Evolutionary conservation across 2,888 invertebrate genomes (phyloP), one percentile per base, ranked within the genome.

Genomic region (Heliconius sara): DNA sequence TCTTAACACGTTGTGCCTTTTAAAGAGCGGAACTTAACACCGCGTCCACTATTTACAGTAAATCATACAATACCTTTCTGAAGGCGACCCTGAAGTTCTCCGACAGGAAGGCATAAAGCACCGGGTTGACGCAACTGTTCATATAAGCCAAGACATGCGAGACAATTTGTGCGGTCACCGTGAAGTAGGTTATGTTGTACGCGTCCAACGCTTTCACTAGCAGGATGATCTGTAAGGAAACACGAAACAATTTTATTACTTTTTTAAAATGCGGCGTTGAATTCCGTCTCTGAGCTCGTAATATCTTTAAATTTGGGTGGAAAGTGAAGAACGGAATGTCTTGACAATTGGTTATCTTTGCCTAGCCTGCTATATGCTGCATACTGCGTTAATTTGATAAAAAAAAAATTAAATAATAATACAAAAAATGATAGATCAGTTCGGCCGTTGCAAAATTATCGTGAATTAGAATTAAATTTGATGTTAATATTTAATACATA

Each of bases 1-100:
- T 47, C 3, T 22, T 57, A n/a, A 60, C 7, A 60, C 52, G 19
- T 52, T 30, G 5, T 52, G 19, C 52, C 52, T 22, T 10, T 60
- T 60, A 60, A n/a, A n/a, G n/a, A 19, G 60, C 60, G n/a, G 10
- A n/a, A 60, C 10, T 60, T n/a, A 60, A 60, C 57, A 10, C n/a
- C n/a, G n/a, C 12, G n/a, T n/a, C 22, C 3, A 39, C 13, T 1
- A 13, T 3, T 5, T 3, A 43, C 5, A 43, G 39, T n/a, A 34
- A 60, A 16, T 25, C 22, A 72, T 72, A 72, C 72, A 71, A 84
- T 83, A 95, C 95, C 94, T 95, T 95, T 79, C 95, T 96, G 91
- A 99, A 99, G 34, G 98, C 98, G 89, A 98, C 97, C 85, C 99
- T 96, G 94, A 99, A 99, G 94, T 98, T 98, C 87, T 99, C 99